Evolutionary conservation across 2,888 invertebrate genomes (phyloP), one percentile per base, ranked within the genome.

Genomic region (Acheta domesticus): DNA sequence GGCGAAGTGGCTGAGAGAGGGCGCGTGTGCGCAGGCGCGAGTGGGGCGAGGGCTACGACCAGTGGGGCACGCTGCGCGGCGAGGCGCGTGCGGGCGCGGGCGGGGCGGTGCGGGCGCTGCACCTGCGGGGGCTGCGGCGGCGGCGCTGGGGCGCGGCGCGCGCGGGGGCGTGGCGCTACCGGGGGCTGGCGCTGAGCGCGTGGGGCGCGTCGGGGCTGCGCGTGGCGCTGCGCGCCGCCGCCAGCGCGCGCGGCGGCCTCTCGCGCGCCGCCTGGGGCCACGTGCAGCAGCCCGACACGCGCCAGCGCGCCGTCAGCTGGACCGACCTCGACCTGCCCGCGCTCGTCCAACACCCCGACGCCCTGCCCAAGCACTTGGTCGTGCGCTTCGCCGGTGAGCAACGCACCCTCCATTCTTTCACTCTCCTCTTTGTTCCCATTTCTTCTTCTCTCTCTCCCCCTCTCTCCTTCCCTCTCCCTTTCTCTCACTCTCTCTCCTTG

Each of bases 41-140:
- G 11, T 73, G 78, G 12, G 80, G 80, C 23, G 86, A 86, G 4
- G 90, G 91, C 77, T 91, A 90, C 86, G 87, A 90, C 81, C 93
- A 93, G 84, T 93, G 90, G 86, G 93, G 93, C 8, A 87, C 88
- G 0, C 84, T 91, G 21, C 88, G 90, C 82, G 93, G 93, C 0
- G 88, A 89, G 21, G 84, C 92, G 80, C 87, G 87, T 79, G 86
- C 89, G 0, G 86, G 88, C 77, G 86, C 85, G 1, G 84, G 87
- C 49, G 85, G 85, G 50, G 82, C 83, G 84, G n/a, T n/a, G n/a
- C 62, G 16, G 8, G 84, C 84, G 83, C 78, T 92, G 36, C 89
- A 90, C 81, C 85, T 90, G 12, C 88, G 91, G 8, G 90, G 91
- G 1, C 83, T 89, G 1, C 87, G 88, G 75, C 89, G 89, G 81